Percentiles rank a stretch among this genome's conserved stretches.
phyloP scores from a whole-genome alignment of 2,888 invertebrate genomes.

The Melikaiella ostensackeni region DNA sequence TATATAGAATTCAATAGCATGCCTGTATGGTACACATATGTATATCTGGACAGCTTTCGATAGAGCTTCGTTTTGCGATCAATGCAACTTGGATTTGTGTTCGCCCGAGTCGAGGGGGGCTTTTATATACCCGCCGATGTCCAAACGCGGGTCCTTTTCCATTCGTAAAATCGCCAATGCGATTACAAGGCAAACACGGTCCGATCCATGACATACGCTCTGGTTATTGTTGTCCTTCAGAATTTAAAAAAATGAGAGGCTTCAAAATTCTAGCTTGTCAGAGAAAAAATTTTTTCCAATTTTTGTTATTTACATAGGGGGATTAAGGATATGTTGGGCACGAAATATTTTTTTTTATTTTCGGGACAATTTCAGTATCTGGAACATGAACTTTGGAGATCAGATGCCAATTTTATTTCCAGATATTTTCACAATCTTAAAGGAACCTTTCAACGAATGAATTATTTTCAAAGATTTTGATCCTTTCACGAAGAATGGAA shows the following conservation, averaged over 20 bases:
- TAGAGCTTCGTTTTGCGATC: conserved; percentile 28
- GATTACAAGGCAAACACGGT: conserved; percentile 33
- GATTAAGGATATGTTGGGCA: not conserved
- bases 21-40: not conserved
- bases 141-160: conserved; percentile 29
- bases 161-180: conserved; percentile 38
- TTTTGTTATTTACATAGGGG: not conserved
- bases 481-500: not conserved
- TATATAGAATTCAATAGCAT: conserved; percentile 6
- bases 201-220: conserved; percentile 28
- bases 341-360: not conserved
- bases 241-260: not conserved
- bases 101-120: conserved; percentile 10
- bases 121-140: conserved; percentile 26
- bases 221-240: conserved; percentile 13
- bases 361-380: not conserved
- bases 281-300: not conserved
- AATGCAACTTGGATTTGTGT: conserved; percentile 35
- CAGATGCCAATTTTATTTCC: not conserved
- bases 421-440: not conserved
- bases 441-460: conserved; percentile 13
- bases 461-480: conserved; percentile 35
- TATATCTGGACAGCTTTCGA: conserved; percentile 31
- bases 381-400: not conserved
- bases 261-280: not conserved